Percentiles rank a stretch among this genome's conserved stretches.
Conservation (phyloP, 1,140 invertebrate genomes). For the Musca domestica region DNA sequence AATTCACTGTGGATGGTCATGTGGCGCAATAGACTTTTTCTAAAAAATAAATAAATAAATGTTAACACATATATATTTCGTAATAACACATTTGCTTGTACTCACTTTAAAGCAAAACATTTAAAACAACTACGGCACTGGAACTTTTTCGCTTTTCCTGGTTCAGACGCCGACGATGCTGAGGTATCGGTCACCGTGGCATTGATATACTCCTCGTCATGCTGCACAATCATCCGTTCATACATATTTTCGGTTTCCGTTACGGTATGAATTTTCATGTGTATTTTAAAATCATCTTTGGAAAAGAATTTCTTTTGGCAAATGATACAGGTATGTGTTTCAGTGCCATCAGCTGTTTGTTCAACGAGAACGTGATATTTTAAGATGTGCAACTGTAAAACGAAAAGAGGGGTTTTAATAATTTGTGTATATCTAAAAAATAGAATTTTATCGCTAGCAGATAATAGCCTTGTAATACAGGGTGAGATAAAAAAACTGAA, state of each 20-base stretch:
- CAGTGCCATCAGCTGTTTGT: neutral
- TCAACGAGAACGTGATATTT: constrained; percentile 39
- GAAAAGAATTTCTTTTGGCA: constrained; percentile 49
- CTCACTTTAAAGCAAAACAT: constrained; percentile 31
- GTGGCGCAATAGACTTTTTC: constrained; percentile 28
- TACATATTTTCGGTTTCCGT: neutral
- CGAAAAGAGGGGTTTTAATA: too few species aligned
- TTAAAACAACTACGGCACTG: constrained; percentile 31
- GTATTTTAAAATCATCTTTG: constrained; percentile 15
- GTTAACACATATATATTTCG: too few species aligned
- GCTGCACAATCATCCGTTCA: neutral
- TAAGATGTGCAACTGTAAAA: constrained; percentile 45
- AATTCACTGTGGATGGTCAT: constrained; percentile 25
- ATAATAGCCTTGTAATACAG: too few species aligned
- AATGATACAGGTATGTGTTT: constrained; percentile 42
- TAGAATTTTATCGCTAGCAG: too few species aligned
- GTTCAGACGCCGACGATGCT: constrained; percentile 15
- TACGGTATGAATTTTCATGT: constrained; percentile 26
- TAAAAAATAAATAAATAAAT: constrained; percentile 11
- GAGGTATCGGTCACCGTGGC: neutral
- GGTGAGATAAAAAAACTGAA: too few species aligned
- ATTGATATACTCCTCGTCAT: constrained; percentile 1
- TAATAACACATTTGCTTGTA: neutral
- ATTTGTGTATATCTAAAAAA: neutral
- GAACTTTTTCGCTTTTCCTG: constrained; percentile 26